Conservation (phyloP, 2,113 vertebrate species). For the Pterocles gutturalis region DNA sequence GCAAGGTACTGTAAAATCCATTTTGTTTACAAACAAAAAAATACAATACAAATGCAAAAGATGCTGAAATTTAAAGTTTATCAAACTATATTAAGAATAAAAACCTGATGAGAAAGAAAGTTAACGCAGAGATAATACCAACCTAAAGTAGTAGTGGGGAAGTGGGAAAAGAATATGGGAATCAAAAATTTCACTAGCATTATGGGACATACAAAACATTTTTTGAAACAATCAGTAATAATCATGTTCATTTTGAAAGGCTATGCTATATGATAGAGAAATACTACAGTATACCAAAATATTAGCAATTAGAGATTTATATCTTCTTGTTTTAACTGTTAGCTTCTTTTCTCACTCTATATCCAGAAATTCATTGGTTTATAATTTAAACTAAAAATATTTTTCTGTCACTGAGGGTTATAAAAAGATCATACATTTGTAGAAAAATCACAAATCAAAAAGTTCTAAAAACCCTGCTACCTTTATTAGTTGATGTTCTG, state of each 20-base stretch:
- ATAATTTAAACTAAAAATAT: not conserved
- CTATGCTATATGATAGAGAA: not conserved
- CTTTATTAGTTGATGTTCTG: not conserved
- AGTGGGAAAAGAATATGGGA: not conserved
- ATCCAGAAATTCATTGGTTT: not conserved
- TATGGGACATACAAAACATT: not conserved
- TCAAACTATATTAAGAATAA: not conserved
- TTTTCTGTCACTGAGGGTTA: not conserved
- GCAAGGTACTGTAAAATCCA: conserved; percentile 56
- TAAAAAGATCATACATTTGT: not conserved
- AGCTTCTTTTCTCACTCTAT: not conserved
- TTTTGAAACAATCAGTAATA: not conserved
- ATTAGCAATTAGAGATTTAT: not conserved
- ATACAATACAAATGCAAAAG: conserved; percentile 6
- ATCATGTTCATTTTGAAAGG: not conserved
- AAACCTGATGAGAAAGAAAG: not conserved
- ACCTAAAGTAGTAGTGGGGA: not conserved
- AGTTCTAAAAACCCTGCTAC: not conserved
- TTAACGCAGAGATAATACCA: not conserved
- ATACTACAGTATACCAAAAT: not conserved
- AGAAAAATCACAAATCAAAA: not conserved
- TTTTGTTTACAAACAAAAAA: conserved; percentile 52
- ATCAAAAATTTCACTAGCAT: not conserved
- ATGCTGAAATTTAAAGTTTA: conserved; percentile 11
- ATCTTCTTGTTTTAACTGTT: not conserved